Evolutionary conservation across 2,113 vertebrate genomes (phyloP), one percentile per base, ranked within the genome.

Genomic region (Tachycineta bicolor): DNA sequence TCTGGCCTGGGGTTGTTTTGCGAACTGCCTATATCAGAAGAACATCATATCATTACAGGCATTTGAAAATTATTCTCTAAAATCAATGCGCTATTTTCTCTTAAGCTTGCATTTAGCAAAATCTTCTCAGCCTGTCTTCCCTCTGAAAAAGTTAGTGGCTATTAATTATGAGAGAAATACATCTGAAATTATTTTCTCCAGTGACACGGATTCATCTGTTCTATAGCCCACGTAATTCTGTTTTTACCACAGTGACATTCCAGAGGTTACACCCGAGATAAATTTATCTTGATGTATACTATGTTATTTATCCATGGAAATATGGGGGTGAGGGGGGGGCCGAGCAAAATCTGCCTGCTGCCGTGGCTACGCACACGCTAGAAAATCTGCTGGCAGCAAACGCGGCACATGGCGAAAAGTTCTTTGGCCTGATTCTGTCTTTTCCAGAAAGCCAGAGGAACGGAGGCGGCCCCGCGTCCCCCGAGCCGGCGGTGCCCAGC

Each of bases 351-450:
- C 73, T 58, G 49, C 63, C 79, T 80, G 55, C 78, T 59, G 33
- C 90, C 41, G 44, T 47, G 71, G 33, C 84, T 52, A 47, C 52
- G 88, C 88, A 86, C 76, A 19, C 58, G 90, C 93, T 90, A 71
- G 76, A 81, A 94, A 93, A 94, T 93, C 90, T 93, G 88, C 94
- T 93, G 88, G 92, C 88, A 95, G 90, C 39, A 67, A 94, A 52
- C 1, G 0, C 0, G 0, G 87, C 84, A 77, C 90, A 55, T 56
- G 71, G 88, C 0, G 0, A 55, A 85, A 95, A 94, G 85, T 95
- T 95, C 55, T 63, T 21, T 96, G 88, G 49, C 94, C 93, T 93
- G 88, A 95, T 96, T 96, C 92, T 96, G 92, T 97, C 92, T 91
- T 74, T 94, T 93, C 68, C 58, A 71, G 96, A 60, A 95, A 96